Base-by-base conservation (phyloP, 2,888 invertebrate species). In the Epistrophella euchroma region DNA sequence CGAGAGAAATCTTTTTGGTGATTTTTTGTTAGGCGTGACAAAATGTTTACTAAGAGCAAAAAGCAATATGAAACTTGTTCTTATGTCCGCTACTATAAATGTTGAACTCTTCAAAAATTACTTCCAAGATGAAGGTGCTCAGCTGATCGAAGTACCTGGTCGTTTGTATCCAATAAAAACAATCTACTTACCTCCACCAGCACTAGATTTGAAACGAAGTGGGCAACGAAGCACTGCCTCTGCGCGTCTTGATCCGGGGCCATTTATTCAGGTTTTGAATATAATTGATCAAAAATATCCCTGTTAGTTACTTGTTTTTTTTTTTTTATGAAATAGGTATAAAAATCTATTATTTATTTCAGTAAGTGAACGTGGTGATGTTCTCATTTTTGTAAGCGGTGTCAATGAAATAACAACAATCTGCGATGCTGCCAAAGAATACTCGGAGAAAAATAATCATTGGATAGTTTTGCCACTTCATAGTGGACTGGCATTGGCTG, bases 71-170 rank as follows among this genome's bases (percentile, higher is more conserved):
- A 99, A 98, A 92, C 92, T 98, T 15, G 96, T 99, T 52, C 95
- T 99, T 0, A 99, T 99, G 99, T 99, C 99, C 0, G 99, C 99
- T 15, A 99, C 99, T 0, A 99, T 99, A 77, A 99, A 99, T 93
- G 96, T 99, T 32, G 95, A 98, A 88, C 93, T 99, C n/a, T 99
- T 99, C 92, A 95, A 95, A 87, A 94, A 95, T 88, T 99, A 98
- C 92, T 99, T 99, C 90, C 92, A 95, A 2, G 94, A 95, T 4
- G 96, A 97, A 91, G 94, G 95, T 55, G 97, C 97, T 55, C 95
- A 95, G 78, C 95, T 98, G 68, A 95, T 98, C 89, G 96, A 97
- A 96, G 98, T 99, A 17, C 99, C 99, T 7, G 99, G 99, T 0
- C 94, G 99, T 70, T 93, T 99, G 43, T 98, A 96, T 93, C 98